Conservation (phyloP, 1,140 invertebrate genomes). For the Whitmania pigra region DNA sequence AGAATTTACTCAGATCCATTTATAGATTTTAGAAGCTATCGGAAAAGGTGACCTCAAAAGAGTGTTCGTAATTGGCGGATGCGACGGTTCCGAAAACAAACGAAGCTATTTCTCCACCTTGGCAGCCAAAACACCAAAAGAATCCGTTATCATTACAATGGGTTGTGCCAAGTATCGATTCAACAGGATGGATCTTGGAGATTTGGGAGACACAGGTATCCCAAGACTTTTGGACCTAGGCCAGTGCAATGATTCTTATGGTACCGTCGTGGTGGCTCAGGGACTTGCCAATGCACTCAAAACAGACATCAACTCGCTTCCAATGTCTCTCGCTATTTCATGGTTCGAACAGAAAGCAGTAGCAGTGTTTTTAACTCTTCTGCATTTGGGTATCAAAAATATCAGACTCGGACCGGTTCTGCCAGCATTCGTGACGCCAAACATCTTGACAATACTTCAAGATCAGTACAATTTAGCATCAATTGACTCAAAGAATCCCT, state of each 20-base stretch:
- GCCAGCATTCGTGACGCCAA: slow-evolving; percentile 30
- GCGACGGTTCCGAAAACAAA: slow-evolving; percentile 31
- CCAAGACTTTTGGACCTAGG: slow-evolving; percentile 30
- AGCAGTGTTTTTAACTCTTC: slow-evolving; percentile 28
- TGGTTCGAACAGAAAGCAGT: slow-evolving; percentile 33
- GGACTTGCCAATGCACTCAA: slow-evolving; percentile 27
- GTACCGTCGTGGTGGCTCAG: slow-evolving; percentile 28
- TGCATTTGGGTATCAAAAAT: slow-evolving; percentile 30
- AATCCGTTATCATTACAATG: slow-evolving; percentile 30
- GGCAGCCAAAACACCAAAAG: slow-evolving; percentile 24
- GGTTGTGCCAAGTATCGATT: slow-evolving; percentile 32
- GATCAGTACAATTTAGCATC: slow-evolving; percentile 27
- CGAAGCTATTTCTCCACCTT: slow-evolving; percentile 29
- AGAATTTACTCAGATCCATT: neutral
- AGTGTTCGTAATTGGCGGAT: slow-evolving; percentile 30
- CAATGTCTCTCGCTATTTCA: slow-evolving; percentile 28
- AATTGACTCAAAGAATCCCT: slow-evolving; percentile 26
- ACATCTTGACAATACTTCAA: slow-evolving; percentile 24
- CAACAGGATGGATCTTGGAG: slow-evolving; percentile 28
- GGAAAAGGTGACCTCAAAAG: slow-evolving; percentile 26
- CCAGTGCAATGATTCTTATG: slow-evolving; percentile 31
- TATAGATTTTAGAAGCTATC: slow-evolving; percentile 28
- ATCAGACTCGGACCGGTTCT: slow-evolving; percentile 29
- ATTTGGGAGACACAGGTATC: slow-evolving; percentile 29
- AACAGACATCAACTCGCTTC: slow-evolving; percentile 30